Base-by-base conservation (phyloP, 1,140 invertebrate genomes). In the Drosophila melanogaster region DNA sequence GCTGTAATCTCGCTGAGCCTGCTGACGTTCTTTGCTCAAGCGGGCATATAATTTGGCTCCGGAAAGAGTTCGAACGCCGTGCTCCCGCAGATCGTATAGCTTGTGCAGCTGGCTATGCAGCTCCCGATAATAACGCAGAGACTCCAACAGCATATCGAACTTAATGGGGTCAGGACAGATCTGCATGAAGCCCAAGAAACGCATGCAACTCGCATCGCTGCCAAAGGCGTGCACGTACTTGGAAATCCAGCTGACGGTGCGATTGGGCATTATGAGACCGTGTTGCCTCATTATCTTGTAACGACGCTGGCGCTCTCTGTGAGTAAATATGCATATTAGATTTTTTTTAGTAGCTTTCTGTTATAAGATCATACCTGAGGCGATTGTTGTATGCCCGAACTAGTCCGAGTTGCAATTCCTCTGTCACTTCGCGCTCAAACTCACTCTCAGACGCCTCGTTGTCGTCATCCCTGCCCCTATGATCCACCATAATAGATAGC, bases 141-240 rank as follows among this genome's bases (percentile, higher is more conserved):
- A 94, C 91, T 98, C 97, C 83, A 97, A 93, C 6, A 97, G 93
- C 57, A 94, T 94, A 91, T 97, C 96, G 92, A 96, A 97, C 49
- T 96, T 94, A 37, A 95, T 92, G 2, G 96, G 96, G 5, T 93
- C 49, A 6, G 49, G 93, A 53, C 96, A 93, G 11, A 98, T 94
- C 75, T 96, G 96, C 94, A 96, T 95, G 66, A 97, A 96, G 15
- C 94, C 92, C 0, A 95, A 75, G 19, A 98, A 89, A 62, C 94
- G 94, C 64, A 96, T 96, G 54, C 93, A 93, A n/a, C 60, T 83
- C 2, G 71, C 26, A 62, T 92, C 80, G 10, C 58, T 90, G 15
- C 58, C 59, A 8, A 92, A 77, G 0, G 90, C 89, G 14, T 80
- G 77, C 3, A 79, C 56, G 56, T 92, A 91, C 50, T 92, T 93